Percentiles rank a stretch among this genome's conserved stretches.
These are phyloP conservation scores for Cepaea hortensis DNA, from an alignment of 2,888 invertebrate species.

Conservation along the genomic window DNA sequence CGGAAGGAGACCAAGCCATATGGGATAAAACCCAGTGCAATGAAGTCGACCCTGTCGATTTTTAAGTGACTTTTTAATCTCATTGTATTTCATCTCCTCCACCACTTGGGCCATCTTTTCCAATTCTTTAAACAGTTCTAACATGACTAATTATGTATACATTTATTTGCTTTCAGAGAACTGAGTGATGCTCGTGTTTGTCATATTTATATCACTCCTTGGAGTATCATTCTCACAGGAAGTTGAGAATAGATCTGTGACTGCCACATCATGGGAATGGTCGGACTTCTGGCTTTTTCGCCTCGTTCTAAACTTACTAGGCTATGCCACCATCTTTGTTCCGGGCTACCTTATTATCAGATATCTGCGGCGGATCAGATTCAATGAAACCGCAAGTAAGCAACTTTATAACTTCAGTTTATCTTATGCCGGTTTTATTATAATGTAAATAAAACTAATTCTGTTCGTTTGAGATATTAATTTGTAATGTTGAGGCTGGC, in stretches of 20 bases:
- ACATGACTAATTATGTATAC: background rate
- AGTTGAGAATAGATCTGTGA: background rate
- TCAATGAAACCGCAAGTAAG: conserved; percentile 85
- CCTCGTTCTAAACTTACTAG: conserved; percentile 87
- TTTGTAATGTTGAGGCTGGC: too few species aligned
- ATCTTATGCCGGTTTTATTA: background rate
- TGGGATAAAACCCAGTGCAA: too few species aligned
- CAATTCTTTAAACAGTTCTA: too few species aligned
- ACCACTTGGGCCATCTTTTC: too few species aligned
- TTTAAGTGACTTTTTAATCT: too few species aligned
- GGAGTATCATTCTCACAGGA: background rate
- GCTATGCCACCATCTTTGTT: conserved; percentile 90
- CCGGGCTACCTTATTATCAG: conserved; percentile 90
- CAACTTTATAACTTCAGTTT: background rate
- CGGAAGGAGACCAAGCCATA: too few species aligned
- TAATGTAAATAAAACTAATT: background rate
- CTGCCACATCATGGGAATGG: conserved; percentile 25
- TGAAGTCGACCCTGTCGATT: too few species aligned
- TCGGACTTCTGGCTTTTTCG: conserved; percentile 84
- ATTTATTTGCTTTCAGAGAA: conserved; percentile 17
- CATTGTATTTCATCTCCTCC: too few species aligned
- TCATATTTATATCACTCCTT: conserved; percentile 1
- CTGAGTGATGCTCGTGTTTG: background rate
- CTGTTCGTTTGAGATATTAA: background rate
- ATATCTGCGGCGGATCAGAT: conserved; percentile 85